phyloP scores from a whole-genome alignment of 2,113 vertebrate species.

The Lynx canadensis region DNA sequence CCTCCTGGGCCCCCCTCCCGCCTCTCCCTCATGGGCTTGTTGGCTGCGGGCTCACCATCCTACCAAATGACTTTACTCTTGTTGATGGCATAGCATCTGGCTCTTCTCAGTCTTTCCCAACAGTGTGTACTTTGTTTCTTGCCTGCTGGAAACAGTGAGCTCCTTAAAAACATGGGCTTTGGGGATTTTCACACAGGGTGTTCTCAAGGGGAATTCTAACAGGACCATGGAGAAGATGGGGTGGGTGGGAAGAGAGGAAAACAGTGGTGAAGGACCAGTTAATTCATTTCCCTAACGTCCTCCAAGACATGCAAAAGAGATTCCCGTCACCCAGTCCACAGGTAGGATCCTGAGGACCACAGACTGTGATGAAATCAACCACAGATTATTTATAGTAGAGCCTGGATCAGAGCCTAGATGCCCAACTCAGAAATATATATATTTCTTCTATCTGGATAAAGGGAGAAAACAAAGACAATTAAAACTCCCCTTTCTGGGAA shows the following conservation, averaged over 20 bases:
- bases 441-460: neutral
- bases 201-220: neutral
- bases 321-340: neutral
- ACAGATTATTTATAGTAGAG: neutral
- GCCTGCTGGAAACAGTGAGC: neutral
- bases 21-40: rapidly evolving
- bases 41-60: neutral
- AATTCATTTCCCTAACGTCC: neutral
- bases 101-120: neutral
- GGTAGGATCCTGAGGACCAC: neutral
- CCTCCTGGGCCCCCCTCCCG: neutral
- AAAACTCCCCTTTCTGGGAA: neutral
- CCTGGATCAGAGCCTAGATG: neutral
- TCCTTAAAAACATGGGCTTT: neutral
- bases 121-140: neutral
- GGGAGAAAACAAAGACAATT: neutral
- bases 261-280: neutral
- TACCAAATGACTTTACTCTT: neutral
- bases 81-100: rapidly evolving
- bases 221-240: neutral
- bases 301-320: neutral
- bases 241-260: neutral
- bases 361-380: neutral
- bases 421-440: neutral
- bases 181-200: neutral